Percentiles rank a stretch among this genome's conserved stretches.
Conservation (phyloP, 2,797 vertebrate species). For the Moxostoma hubbsi region DNA sequence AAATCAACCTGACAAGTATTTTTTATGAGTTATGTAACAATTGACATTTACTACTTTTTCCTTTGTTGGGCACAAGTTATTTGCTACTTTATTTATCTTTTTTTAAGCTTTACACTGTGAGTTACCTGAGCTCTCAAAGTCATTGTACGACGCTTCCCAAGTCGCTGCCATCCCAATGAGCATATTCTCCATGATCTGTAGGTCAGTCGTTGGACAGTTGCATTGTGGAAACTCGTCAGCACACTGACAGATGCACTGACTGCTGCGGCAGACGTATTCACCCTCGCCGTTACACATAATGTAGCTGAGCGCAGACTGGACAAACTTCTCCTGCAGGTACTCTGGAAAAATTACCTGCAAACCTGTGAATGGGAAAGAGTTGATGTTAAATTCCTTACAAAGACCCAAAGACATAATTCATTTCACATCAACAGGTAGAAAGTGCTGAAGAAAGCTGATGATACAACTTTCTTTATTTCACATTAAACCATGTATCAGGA, state of each 20-base stretch:
- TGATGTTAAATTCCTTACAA: constrained; percentile 36
- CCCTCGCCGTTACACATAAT: constrained; percentile 99
- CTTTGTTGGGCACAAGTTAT: too few species aligned
- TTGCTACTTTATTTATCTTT: too few species aligned
- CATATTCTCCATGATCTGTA: constrained; percentile 97
- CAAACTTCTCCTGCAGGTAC: constrained; percentile 98
- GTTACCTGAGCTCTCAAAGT: constrained; percentile 97
- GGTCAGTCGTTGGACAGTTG: constrained; percentile 98
- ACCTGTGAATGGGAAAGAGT: constrained; percentile 68
- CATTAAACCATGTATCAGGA: background rate
- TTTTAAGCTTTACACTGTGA: background rate
- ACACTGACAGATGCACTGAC: constrained; percentile 94
- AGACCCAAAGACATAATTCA: constrained; percentile 19
- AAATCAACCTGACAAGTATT: too few species aligned
- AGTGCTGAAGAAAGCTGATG: constrained; percentile 6
- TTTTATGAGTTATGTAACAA: too few species aligned
- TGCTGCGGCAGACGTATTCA: constrained; percentile 92
- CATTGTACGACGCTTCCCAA: constrained; percentile 96
- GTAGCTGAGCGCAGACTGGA: constrained; percentile 98
- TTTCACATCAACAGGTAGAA: constrained; percentile 26
- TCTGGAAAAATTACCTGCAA: constrained; percentile 98
- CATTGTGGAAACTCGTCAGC: constrained; percentile 95
- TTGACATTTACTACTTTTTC: too few species aligned
- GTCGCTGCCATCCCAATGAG: constrained; percentile 91
- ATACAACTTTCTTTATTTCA: constrained; percentile 24